Base-by-base conservation (phyloP, 2,888 invertebrate species). In the Uropetala carovei region DNA sequence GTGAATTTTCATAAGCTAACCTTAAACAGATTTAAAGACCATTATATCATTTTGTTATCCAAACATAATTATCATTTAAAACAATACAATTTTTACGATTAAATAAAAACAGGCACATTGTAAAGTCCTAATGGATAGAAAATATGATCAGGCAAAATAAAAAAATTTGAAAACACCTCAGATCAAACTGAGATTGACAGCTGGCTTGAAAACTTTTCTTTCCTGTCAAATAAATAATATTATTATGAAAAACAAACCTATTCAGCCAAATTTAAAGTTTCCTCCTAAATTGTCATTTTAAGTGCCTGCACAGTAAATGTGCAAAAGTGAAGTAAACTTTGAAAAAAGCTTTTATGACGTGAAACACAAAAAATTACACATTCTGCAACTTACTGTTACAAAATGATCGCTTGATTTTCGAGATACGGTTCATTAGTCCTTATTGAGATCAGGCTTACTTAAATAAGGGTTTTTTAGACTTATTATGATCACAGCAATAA, bases 381-480 rank as follows among this genome's bases (percentile, higher is more conserved):
- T 5, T 43, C 5, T 43, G 43, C 43, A 43, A 43, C 43, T 3
- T 43, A 43, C 1, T 43, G 43, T 43, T 43, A 3, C 14, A 60
- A 18, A 60, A 27, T 18, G 7, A 22, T 18, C n/a, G 68, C 68
- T 75, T 75, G 27, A 75, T 27, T 75, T 75, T 75, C 11, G 43
- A 43, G 43, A 43, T 43, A 5, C 3, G 43, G 43, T 27, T 75
- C 75, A 75, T 75, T 75, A 75, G 75, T 75, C 11, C 22, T 75
- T 75, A 89, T 43, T 89, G 89, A 89, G 89, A 89, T 89, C 89
- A 68, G 56, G 64, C 60, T 83, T 83, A 56, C 57, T 83, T 18
- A 64, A 64, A 18, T 60, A 89, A 89, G 60, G 43, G 18, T 30
- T 43, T 86, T 59, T 68, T 64, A 89, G 43, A 89, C 43, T 89